phyloP scores from a whole-genome alignment of 92 coral and sea anemone species.

The Palythoa grandiflora region DNA sequence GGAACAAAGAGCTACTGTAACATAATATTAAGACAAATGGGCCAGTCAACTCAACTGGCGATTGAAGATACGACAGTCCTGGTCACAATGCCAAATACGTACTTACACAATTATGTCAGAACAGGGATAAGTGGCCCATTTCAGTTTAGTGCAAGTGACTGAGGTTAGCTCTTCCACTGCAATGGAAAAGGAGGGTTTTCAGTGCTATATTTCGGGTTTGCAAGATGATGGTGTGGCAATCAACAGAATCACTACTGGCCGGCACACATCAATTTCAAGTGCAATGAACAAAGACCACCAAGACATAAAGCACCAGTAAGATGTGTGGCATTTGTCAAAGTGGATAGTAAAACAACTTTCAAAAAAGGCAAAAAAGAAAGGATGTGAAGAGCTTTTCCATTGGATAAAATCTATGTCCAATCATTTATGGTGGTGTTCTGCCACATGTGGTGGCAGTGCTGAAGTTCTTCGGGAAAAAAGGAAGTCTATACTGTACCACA shows the following conservation, averaged over 20 bases:
- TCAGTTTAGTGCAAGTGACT: constrained; percentile 60
- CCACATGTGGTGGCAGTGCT: constrained; percentile 40
- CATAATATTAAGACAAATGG: constrained; percentile 48
- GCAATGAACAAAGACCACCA: constrained; percentile 51
- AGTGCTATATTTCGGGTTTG: neutral
- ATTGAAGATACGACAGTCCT: constrained; percentile 73
- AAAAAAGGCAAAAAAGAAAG: constrained; percentile 63
- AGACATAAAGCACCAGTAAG: constrained; percentile 64
- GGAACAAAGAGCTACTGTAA: constrained; percentile 31
- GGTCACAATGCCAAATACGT: constrained; percentile 76
- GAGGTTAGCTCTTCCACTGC: constrained; percentile 66
- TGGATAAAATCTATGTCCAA: constrained; percentile 63
- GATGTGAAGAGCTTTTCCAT: constrained; percentile 59
- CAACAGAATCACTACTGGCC: constrained; percentile 50
- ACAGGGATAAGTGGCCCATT: constrained; percentile 57
- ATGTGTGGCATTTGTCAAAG: constrained; percentile 73
- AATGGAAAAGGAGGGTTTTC: neutral
- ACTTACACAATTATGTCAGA: constrained; percentile 70
- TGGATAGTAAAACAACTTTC: constrained; percentile 60
- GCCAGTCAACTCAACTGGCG: constrained; percentile 67
- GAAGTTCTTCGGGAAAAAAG: constrained; percentile 57
- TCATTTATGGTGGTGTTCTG: constrained; percentile 17
- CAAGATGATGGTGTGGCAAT: constrained; percentile 26
- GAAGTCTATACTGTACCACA: constrained; percentile 56
- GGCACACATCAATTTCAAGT: constrained; percentile 53